A percentile compares a stretch with the other conserved stretches of the same genome.
Conservation (phyloP, 2,113 vertebrate species). For the Triplophysa siluroides region DNA sequence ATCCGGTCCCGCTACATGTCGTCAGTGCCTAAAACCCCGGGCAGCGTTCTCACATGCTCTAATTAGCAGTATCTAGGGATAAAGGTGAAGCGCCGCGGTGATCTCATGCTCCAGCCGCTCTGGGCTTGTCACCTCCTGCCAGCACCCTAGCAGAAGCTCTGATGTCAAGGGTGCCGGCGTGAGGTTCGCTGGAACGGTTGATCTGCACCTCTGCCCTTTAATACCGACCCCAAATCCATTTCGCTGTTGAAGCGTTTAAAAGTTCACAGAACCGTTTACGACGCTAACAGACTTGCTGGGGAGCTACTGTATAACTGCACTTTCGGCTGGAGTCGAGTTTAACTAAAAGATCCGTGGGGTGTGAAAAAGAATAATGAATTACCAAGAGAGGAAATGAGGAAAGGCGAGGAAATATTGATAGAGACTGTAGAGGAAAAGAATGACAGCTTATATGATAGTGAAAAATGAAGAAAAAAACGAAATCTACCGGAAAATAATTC, state of each 20-base stretch:
- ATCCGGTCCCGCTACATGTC: slow-evolving; percentile 45
- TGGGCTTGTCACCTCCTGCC: slow-evolving; percentile 53
- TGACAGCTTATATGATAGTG: slow-evolving; percentile 5
- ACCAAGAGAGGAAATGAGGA: slow-evolving; percentile 3
- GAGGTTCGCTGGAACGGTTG: neutral
- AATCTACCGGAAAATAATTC: slow-evolving; percentile 1
- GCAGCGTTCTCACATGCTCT: slow-evolving; percentile 44
- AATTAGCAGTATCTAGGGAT: slow-evolving; percentile 62
- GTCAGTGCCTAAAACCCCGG: slow-evolving; percentile 21
- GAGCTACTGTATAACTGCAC: neutral
- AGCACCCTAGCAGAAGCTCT: slow-evolving; percentile 39
- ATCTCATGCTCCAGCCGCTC: slow-evolving; percentile 57
- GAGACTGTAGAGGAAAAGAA: slow-evolving; percentile 27
- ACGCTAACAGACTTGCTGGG: neutral
- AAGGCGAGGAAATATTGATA: neutral
- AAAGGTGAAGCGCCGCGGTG: slow-evolving; percentile 53
- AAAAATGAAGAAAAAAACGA: neutral
- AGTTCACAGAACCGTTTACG: neutral
- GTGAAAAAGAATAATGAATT: slow-evolving; percentile 13
- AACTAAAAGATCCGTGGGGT: slow-evolving; percentile 19
- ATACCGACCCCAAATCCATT: neutral
- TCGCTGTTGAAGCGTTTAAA: neutral
- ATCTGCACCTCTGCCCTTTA: neutral
- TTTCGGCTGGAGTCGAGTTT: neutral
- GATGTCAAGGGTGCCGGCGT: slow-evolving; percentile 36